phyloP scores from a whole-genome alignment of 2,797 vertebrate genomes.

The Pipistrellus pygmaeus region DNA sequence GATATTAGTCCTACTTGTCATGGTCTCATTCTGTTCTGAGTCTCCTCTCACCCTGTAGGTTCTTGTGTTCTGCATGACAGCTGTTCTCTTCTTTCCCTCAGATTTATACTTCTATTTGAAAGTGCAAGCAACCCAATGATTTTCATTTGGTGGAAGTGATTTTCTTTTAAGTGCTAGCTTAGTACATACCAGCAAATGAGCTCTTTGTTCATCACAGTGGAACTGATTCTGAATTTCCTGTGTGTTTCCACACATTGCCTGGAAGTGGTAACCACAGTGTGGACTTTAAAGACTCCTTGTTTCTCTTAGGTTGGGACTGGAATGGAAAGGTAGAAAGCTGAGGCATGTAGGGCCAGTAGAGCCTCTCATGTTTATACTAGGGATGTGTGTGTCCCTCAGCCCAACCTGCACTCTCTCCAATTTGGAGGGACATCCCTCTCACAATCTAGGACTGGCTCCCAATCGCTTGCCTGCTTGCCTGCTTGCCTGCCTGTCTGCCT shows the following conservation, averaged over 20 bases:
- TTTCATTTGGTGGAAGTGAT: not conserved
- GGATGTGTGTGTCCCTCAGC: no score
- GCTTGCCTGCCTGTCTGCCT: no score
- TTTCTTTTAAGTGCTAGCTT: not conserved
- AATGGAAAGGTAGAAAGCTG: not conserved
- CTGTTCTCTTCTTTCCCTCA: not conserved
- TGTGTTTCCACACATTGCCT: not conserved
- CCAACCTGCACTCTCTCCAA: no score
- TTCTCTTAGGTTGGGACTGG: not conserved
- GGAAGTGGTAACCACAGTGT: not conserved
- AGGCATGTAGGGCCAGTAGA: not conserved
- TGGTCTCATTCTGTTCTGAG: not conserved
- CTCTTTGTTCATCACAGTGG: not conserved
- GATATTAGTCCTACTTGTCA: rapidly evolving
- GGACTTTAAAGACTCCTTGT: not conserved
- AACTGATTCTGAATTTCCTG: not conserved
- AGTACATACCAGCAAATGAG: not conserved
- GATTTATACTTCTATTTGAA: not conserved
- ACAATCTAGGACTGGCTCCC: no score
- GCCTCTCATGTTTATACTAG: not conserved
- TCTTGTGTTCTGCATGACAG: not conserved
- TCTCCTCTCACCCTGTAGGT: not conserved
- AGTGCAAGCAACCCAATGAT: not conserved
- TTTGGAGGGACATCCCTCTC: no score
- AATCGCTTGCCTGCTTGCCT: no score